Evolutionary conservation across 2,888 invertebrate species (phyloP).

Genomic region (Molanna angustata): DNA sequence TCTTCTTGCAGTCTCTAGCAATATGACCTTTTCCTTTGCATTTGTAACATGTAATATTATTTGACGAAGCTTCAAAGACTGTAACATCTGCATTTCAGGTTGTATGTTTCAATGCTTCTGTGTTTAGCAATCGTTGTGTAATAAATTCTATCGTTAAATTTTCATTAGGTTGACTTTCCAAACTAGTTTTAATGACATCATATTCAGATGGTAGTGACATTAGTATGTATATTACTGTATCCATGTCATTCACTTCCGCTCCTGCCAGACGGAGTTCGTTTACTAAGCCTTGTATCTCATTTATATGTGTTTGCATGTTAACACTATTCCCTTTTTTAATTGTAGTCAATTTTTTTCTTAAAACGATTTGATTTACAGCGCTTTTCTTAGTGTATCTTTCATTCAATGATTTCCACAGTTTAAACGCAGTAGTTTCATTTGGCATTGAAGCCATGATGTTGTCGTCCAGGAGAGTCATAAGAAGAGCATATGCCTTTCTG

Average conservation of each 20-base stretch:
- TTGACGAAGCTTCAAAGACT: not conserved
- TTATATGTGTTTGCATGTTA: not conserved
- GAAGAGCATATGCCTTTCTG: not conserved
- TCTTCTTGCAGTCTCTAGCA: not conserved
- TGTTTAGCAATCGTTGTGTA: not conserved
- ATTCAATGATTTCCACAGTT: not conserved
- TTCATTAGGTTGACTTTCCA: not conserved
- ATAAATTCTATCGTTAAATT: not conserved
- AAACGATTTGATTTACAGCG: not conserved
- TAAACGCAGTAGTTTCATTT: not conserved
- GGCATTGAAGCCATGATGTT: constrained; percentile 1
- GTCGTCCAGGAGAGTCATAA: not conserved
- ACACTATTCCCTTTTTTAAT: not conserved
- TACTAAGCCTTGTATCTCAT: not conserved
- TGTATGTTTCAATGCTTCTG: not conserved
- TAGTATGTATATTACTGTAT: not conserved
- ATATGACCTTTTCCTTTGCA: not conserved
- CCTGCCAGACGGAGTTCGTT: constrained; percentile 2
- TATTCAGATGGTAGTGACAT: not conserved
- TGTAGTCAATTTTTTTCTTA: not conserved
- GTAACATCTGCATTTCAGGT: not conserved
- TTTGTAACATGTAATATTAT: not conserved
- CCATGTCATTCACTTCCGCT: constrained; percentile 1
- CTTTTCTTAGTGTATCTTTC: not conserved
- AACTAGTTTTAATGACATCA: not conserved